A percentile compares a stretch with the other conserved stretches of the same genome.
Conservation (phyloP, 2,888 invertebrate genomes). For the Cantharis flavilabris region DNA sequence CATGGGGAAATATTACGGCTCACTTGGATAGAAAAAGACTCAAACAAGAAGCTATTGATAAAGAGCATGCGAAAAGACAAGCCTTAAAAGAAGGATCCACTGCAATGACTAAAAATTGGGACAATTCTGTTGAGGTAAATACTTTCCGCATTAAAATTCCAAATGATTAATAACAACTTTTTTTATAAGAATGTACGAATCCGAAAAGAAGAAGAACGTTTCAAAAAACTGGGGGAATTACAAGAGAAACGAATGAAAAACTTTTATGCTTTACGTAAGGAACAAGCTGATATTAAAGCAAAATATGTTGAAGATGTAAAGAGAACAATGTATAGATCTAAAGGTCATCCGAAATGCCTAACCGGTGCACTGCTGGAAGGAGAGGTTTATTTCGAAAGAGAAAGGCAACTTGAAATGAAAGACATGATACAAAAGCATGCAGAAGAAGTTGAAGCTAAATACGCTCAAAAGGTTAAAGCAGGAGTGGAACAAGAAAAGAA, state of each 20-base stretch:
- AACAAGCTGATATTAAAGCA: constrained; percentile 38
- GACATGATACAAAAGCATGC: constrained; percentile 46
- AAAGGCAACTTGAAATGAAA: constrained; percentile 47
- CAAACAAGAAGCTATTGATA: constrained; percentile 44
- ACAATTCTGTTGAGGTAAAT: constrained; percentile 52
- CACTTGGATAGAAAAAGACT: constrained; percentile 49
- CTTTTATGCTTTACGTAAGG: constrained; percentile 36
- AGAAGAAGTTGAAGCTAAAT: constrained; percentile 39
- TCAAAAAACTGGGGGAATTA: constrained; percentile 15
- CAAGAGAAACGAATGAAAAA: constrained; percentile 30
- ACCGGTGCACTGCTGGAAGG: constrained; percentile 47
- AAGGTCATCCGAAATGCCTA: constrained; percentile 45
- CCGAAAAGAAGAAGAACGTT: constrained; percentile 33
- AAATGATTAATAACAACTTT: not conserved
- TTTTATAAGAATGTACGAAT: constrained; percentile 34
- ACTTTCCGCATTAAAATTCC: not conserved
- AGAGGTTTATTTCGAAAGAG: constrained; percentile 48
- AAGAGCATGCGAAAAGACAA: constrained; percentile 50
- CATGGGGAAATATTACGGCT: constrained; percentile 47
- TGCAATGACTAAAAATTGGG: constrained; percentile 55
- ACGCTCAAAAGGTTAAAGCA: constrained; percentile 39
- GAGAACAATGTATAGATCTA: constrained; percentile 42
- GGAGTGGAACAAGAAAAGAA: constrained; percentile 39
- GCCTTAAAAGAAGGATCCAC: constrained; percentile 54
- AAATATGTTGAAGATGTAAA: constrained; percentile 40